Conservation (phyloP, 1,140 invertebrate species). For the Drosophila sucinea region DNA sequence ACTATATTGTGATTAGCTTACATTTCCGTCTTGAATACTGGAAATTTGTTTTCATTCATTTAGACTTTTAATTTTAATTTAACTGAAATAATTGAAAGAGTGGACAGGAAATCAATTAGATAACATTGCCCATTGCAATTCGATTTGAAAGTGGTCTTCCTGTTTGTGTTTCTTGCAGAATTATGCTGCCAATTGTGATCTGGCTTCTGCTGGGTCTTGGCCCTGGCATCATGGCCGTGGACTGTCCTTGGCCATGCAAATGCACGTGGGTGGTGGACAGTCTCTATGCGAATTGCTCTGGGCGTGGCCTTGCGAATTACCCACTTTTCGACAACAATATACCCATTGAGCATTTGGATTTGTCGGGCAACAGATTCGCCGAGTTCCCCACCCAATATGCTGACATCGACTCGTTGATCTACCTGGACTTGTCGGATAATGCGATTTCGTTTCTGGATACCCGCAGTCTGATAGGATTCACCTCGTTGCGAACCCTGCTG, state of each 20-base stretch:
- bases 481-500: conserved; percentile 84
- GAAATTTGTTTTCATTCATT: no score
- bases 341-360: conserved; percentile 84
- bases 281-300: conserved; percentile 82
- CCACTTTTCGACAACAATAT: conserved; percentile 82
- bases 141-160: no score
- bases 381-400: conserved; percentile 84
- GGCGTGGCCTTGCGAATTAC: conserved; percentile 80
- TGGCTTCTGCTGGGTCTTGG: not conserved
- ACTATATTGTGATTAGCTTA: no score
- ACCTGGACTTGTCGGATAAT: conserved; percentile 85
- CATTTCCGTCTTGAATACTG: no score
- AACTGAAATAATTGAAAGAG: no score
- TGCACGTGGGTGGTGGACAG: conserved; percentile 76
- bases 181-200: not conserved
- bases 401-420: conserved; percentile 83
- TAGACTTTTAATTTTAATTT: no score
- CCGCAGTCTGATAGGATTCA: conserved; percentile 84
- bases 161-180: not conserved
- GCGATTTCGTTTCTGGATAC: conserved; percentile 82
- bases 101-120: no score
- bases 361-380: conserved; percentile 84
- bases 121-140: no score
- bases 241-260: conserved; percentile 74
- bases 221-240: conserved; percentile 35